Percentiles rank a stretch among this genome's conserved stretches.
Conservation (phyloP, 2,797 vertebrate genomes). For the Pseudotriccus pelzelni region DNA sequence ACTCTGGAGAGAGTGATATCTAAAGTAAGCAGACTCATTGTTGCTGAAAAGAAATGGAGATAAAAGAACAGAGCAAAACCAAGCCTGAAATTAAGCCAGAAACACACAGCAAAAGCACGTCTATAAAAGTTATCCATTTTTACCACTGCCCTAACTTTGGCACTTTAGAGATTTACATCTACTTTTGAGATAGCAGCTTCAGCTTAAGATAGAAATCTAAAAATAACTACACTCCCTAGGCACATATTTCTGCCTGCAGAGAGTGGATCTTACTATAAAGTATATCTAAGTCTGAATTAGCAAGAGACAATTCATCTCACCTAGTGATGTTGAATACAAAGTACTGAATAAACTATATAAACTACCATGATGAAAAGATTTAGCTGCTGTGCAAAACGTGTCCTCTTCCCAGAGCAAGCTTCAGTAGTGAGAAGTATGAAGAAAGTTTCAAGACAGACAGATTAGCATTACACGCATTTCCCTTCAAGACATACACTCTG, state of each 20-base stretch:
- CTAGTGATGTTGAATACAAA: background rate
- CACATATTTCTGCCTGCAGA: background rate
- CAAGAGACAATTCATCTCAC: fast-evolving
- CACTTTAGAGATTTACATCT: background rate
- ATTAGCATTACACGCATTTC: background rate
- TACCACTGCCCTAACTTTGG: background rate
- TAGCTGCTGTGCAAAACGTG: background rate
- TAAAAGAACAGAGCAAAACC: constrained; percentile 28
- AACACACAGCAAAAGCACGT: background rate
- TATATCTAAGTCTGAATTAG: background rate
- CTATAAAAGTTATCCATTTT: background rate
- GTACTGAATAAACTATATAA: background rate
- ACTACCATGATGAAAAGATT: background rate
- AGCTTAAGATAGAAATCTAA: background rate
- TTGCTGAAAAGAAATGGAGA: background rate
- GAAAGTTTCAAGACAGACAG: background rate
- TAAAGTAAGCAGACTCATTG: background rate
- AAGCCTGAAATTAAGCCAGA: background rate
- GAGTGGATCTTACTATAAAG: background rate
- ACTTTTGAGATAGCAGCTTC: background rate
- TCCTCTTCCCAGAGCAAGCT: background rate
- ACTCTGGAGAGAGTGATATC: background rate
- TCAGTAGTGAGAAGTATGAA: background rate
- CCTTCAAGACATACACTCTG: background rate
- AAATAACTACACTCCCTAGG: background rate